Evolutionary conservation across 2,888 invertebrate genomes (phyloP).

Genomic region (Cataglyphis livida): DNA sequence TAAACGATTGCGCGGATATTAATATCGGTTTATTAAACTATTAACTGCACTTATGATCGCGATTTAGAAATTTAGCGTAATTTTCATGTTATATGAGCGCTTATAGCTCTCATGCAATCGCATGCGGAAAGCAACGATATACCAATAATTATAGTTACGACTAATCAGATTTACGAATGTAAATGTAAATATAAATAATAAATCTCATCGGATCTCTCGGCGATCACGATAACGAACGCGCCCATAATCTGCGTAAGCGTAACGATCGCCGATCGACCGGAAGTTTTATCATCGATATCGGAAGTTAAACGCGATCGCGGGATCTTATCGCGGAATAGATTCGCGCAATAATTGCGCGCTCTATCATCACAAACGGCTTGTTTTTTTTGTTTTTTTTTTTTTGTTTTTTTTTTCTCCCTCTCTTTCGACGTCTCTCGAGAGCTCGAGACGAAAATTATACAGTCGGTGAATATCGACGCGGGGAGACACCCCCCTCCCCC

Average conservation of each 20-base stretch:
- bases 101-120: constrained; percentile 21
- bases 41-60: constrained; percentile 8
- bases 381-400: background rate
- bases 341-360: background rate
- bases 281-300: constrained; percentile 49
- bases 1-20: constrained; percentile 19
- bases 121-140: constrained; percentile 49
- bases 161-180: constrained; percentile 73
- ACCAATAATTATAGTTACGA: constrained; percentile 71
- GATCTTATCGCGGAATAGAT: constrained; percentile 36
- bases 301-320: constrained; percentile 17
- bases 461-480: constrained; percentile 7
- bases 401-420: no score
- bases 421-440: background rate
- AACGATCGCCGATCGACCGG: constrained; percentile 51
- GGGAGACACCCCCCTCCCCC: background rate
- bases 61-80: constrained; percentile 19
- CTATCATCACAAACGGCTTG: background rate
- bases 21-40: constrained; percentile 29
- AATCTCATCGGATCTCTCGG: constrained; percentile 69
- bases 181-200: constrained; percentile 72
- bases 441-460: background rate
- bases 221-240: constrained; percentile 57
- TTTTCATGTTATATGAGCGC: constrained; percentile 1
- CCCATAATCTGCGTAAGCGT: constrained; percentile 67